These are phyloP conservation scores for Phainopepla nitens DNA, from an alignment of 2,113 vertebrate species.

Conservation along the genomic window DNA sequence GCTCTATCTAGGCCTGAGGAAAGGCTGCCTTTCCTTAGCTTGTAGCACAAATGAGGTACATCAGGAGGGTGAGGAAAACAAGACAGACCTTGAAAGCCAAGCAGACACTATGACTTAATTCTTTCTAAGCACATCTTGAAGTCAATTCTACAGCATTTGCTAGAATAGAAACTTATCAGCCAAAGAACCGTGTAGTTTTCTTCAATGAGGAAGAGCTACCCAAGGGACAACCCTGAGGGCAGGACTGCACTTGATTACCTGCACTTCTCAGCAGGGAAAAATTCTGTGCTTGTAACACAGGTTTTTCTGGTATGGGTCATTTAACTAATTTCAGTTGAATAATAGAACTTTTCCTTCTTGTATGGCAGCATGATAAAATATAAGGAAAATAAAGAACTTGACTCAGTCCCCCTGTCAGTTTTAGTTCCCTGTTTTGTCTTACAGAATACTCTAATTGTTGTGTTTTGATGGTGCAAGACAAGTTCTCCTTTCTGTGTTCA, in stretches of 20 bases:
- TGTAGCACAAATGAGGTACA: not conserved
- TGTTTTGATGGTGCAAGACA: not conserved
- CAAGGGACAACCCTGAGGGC: not conserved
- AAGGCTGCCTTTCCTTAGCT: not conserved
- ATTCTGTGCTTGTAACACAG: not conserved
- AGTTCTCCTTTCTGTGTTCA: not conserved
- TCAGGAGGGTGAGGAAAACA: not conserved
- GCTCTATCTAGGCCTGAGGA: not conserved
- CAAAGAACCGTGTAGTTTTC: rapidly evolving
- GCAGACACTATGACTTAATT: not conserved
- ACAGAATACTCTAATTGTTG: not conserved
- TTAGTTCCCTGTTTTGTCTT: not conserved
- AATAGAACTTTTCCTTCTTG: not conserved
- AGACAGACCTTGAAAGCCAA: not conserved
- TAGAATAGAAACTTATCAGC: not conserved
- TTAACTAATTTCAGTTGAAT: not conserved
- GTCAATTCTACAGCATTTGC: not conserved
- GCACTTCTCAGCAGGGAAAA: not conserved
- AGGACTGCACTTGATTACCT: not conserved
- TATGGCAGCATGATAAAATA: not conserved
- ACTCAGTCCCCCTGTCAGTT: not conserved
- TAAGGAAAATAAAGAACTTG: not conserved
- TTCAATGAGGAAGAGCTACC: not conserved
- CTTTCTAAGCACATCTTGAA: not conserved
- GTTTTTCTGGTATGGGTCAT: not conserved